These are phyloP conservation scores for Drosophila sulfurigaster DNA, from an alignment of 1,140 invertebrate genomes.

Conservation along the genomic window DNA sequence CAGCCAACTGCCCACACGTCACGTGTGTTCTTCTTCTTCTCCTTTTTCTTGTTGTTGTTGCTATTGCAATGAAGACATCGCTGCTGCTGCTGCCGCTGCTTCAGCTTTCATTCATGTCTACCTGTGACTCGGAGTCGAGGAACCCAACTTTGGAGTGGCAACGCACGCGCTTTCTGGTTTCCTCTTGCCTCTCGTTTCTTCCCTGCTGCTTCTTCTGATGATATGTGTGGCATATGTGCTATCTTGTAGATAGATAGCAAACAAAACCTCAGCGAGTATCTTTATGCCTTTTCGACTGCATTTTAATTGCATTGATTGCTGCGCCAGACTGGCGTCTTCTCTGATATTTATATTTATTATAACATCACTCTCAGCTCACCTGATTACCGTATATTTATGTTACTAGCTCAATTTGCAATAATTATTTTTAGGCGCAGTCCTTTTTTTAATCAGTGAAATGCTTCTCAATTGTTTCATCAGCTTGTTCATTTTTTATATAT, in stretches of 20 bases:
- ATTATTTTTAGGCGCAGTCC: not conserved
- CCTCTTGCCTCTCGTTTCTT: not conserved
- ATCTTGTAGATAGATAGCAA: constrained; percentile 11
- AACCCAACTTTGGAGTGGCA: constrained; percentile 22
- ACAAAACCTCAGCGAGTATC: not conserved
- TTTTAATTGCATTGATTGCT: too few relatives aligned
- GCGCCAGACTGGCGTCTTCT: not conserved
- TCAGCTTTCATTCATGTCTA: constrained; percentile 47
- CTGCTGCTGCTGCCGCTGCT: constrained; percentile 19
- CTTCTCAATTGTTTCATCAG: not conserved
- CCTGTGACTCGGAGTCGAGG: constrained; percentile 23
- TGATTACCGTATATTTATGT: not conserved
- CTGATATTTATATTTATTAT: not conserved
- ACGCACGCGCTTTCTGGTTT: constrained; percentile 40
- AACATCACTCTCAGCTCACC: not conserved
- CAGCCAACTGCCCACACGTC: constrained; percentile 75
- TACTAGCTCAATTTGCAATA: not conserved
- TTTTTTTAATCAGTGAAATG: not conserved
- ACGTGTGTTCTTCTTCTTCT: constrained; percentile 32
- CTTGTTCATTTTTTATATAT: not conserved
- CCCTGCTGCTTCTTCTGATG: not conserved
- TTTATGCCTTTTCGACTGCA: not conserved
- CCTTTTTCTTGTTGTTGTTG: constrained; percentile 16
- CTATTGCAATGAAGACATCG: constrained; percentile 51
- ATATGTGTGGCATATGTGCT: constrained; percentile 24